Evolutionary conservation across 2,113 vertebrate genomes (phyloP), one percentile per base, ranked within the genome.

Genomic region (Brachionichthys hirsutus): DNA sequence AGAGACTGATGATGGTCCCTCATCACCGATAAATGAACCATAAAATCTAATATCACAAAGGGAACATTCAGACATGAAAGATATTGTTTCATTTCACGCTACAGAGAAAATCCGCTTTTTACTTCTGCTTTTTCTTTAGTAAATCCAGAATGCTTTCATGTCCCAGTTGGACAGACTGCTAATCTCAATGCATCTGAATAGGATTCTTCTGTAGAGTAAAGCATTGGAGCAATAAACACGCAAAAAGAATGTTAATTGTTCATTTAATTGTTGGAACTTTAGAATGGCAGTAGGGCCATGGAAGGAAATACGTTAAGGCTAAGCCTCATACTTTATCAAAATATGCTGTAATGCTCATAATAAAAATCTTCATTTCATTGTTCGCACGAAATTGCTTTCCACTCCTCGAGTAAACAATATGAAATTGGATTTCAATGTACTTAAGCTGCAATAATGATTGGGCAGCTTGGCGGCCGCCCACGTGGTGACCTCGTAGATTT

Each of bases 371-470:
- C 44, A 73, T 80, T 87, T 81, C 67, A 81, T 80, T 88, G 72
- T 83, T 75, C 67, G 78, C 15, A 22, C 57, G 70, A 87, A 89
- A 89, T 87, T 73, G 79, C 77, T 87, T 86, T 87, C 78, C 78
- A 60, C 51, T 74, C 61, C 58, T 70, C 41, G 57, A 80, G 67
- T 80, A 81, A 76, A 54, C 38, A 51, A 67, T 62, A 65, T 73
- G 67, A 87, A 90, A 89, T 82, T 83, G 85, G 75, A 89, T 84
- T 80, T 83, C 64, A 62, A 66, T 77, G 68, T 76, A 75, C 67
- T 88, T 79, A 85, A 84, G 79, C 81, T 81, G 80, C 84, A 76
- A 43, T 85, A 85, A 88, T 84, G 68, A 86, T 72, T 54, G 62
- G 72, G 75, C 73, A 67, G 80, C 62, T 71, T 82, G 87, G 90